Conservation (phyloP, 2,113 vertebrate genomes). For the Upupa epops region DNA sequence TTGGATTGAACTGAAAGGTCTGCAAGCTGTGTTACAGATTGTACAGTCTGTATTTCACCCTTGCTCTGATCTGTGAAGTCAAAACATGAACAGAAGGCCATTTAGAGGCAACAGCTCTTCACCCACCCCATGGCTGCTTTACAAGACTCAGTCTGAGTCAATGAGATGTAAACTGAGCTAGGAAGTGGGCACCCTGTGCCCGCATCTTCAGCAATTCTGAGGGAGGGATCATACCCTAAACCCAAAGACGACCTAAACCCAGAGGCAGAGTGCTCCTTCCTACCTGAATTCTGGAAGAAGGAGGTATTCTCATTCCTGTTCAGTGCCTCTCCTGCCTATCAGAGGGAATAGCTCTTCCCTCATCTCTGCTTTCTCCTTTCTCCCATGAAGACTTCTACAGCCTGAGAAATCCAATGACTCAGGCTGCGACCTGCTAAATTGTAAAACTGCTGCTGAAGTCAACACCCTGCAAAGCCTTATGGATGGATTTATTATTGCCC, state of each 20-base stretch:
- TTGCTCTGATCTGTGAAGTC: neutral
- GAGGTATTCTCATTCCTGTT: neutral
- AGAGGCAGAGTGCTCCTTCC: neutral
- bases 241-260: neutral
- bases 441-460: conserved; percentile 12
- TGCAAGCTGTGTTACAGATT: neutral
- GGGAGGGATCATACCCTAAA: neutral
- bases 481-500: conserved; percentile 58
- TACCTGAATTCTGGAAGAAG: neutral
- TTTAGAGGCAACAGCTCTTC: neutral
- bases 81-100: neutral
- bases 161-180: neutral
- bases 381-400: neutral
- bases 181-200: neutral
- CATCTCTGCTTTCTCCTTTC: rapidly evolving
- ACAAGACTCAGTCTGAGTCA: neutral
- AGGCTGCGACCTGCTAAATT: neutral
- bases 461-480: neutral
- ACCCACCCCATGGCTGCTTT: no score
- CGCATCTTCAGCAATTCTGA: neutral
- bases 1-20: neutral
- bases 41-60: neutral
- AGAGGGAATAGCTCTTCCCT: neutral
- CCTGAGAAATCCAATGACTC: neutral
- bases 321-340: neutral